These are phyloP conservation scores for Beris morrisii DNA, from an alignment of 2,888 invertebrate species.

Conservation along the genomic window DNA sequence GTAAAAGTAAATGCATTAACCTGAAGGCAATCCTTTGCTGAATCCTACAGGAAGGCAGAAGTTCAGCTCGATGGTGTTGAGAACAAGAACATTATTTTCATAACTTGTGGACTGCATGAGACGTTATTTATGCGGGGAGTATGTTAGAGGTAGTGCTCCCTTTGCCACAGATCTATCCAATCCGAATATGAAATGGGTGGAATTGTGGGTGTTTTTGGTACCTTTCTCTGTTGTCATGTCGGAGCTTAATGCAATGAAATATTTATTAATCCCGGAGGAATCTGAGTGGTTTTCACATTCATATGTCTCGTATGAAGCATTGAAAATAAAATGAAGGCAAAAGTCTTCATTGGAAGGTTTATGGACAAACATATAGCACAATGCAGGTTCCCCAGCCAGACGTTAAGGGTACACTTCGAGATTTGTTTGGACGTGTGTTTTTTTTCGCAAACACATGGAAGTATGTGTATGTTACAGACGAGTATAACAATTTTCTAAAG, in stretches of 20 bases:
- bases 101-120: no score
- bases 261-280: slow-evolving; percentile 28
- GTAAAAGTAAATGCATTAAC: no score
- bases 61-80: no score
- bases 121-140: no score
- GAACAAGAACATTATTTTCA: no score
- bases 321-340: slow-evolving; percentile 25
- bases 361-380: slow-evolving; percentile 8
- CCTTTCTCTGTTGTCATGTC: slow-evolving; percentile 28
- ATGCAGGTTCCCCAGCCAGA: slow-evolving; percentile 1
- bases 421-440: slow-evolving; percentile 26
- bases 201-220: neutral
- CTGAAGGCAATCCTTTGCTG: no score
- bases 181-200: no score
- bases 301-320: slow-evolving; percentile 17
- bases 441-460: neutral
- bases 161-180: no score
- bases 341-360: slow-evolving; percentile 1
- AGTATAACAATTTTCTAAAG: neutral
- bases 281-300: slow-evolving; percentile 24
- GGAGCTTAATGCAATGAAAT: slow-evolving; percentile 27
- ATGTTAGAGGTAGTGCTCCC: no score
- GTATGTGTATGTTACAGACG: neutral
- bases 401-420: slow-evolving; percentile 16
- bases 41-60: no score